phyloP scores from a whole-genome alignment of 2,797 vertebrate genomes.

The Brachymystax lenok region DNA sequence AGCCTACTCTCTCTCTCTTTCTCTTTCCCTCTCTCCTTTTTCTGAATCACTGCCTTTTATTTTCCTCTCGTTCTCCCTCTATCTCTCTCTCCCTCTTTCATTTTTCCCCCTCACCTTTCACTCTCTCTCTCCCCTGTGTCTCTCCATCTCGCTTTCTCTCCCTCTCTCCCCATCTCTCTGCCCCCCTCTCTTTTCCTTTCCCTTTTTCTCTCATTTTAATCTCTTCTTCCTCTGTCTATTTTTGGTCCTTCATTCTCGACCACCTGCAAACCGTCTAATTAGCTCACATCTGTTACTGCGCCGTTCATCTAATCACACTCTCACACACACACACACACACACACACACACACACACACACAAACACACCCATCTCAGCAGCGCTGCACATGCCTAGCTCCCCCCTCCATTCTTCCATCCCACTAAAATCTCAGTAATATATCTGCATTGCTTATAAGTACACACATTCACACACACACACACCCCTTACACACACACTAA shows the following conservation, averaged over 20 bases:
- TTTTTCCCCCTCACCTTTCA: background rate
- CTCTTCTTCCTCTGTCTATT: slow-evolving; percentile 58
- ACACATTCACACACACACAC: slow-evolving; percentile 11
- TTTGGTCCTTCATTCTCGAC: slow-evolving; percentile 65
- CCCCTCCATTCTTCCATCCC: slow-evolving; percentile 22
- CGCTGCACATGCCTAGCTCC: slow-evolving; percentile 13
- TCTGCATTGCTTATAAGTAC: background rate
- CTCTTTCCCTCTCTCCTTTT: slow-evolving; percentile 6
- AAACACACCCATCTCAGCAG: slow-evolving; percentile 35
- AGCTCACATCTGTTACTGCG: slow-evolving; percentile 79
- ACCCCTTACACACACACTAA: slow-evolving; percentile 15
- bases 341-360: slow-evolving; percentile 43
- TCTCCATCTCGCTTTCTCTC: slow-evolving; percentile 15
- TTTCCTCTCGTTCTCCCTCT: background rate
- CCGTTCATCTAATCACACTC: slow-evolving; percentile 27
- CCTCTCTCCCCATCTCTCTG: slow-evolving; percentile 20
- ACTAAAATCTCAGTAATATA: slow-evolving; percentile 31
- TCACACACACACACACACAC: slow-evolving; percentile 53
- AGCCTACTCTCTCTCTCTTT: slow-evolving; percentile 10
- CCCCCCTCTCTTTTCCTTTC: background rate
- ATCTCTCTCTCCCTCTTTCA: background rate
- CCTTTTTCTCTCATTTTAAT: background rate
- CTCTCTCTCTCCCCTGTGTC: background rate
- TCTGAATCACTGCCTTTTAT: background rate
- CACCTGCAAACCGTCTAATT: slow-evolving; percentile 84